Conservation (phyloP, 2,113 vertebrate genomes). For the Lota lota region DNA sequence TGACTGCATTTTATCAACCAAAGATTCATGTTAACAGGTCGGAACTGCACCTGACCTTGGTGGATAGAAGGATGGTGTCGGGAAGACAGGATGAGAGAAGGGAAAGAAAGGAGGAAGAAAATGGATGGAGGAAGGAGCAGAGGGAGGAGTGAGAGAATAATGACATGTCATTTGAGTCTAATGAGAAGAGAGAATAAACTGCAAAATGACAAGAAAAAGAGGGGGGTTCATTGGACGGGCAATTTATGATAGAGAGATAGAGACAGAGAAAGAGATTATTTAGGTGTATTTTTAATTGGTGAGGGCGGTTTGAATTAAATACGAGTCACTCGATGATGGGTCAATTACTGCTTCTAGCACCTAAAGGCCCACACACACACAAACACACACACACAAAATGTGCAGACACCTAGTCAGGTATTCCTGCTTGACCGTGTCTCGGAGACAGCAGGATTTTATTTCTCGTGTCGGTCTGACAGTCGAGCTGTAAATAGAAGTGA, state of each 20-base stretch:
- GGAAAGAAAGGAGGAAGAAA: background rate
- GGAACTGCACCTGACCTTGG: conserved; percentile 22
- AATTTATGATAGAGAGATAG: conserved; percentile 8
- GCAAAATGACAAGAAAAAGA: too few species aligned
- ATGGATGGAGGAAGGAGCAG: conserved; percentile 9
- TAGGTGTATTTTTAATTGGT: background rate
- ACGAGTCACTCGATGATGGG: background rate
- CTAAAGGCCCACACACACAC: background rate
- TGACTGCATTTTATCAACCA: too few species aligned
- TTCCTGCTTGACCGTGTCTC: conserved; percentile 52
- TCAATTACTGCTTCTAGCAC: background rate
- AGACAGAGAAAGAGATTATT: background rate
- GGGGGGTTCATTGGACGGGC: too few species aligned
- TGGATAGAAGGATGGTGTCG: conserved; percentile 7
- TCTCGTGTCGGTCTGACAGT: conserved; percentile 58
- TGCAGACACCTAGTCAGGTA: conserved; percentile 43
- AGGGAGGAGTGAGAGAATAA: conserved; percentile 11
- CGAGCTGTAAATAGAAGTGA: conserved; percentile 58
- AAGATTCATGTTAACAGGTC: background rate
- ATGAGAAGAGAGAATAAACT: too few species aligned
- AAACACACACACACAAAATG: background rate
- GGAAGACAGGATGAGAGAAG: background rate
- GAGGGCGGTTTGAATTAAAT: background rate
- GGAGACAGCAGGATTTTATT: conserved; percentile 57
- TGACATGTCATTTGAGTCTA: too few species aligned